Conservation (phyloP, 2,797 vertebrate genomes). For the Nannoperca australis region DNA sequence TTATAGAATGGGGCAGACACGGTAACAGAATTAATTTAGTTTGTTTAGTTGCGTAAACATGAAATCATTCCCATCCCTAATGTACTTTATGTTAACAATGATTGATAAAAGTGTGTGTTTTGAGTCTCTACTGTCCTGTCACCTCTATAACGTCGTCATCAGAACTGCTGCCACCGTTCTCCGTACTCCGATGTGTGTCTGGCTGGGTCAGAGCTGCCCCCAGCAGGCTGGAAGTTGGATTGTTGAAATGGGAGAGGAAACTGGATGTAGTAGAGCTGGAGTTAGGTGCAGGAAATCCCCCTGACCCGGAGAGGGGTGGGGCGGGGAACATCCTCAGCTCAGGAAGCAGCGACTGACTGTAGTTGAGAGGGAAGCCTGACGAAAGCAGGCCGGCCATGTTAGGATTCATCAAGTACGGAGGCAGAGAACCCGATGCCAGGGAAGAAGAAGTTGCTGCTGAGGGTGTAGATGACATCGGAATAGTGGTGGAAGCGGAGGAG, state of each 20-base stretch:
- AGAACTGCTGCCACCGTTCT: constrained; percentile 94
- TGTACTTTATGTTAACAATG: constrained; percentile 22
- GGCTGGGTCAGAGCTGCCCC: constrained; percentile 84
- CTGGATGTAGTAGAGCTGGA: constrained; percentile 77
- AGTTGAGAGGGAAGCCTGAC: constrained; percentile 91
- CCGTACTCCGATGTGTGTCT: constrained; percentile 87
- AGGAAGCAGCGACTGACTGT: constrained; percentile 92
- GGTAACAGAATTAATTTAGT: constrained; percentile 12
- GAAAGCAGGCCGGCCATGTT: constrained; percentile 91
- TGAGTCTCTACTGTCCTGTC: constrained; percentile 90
- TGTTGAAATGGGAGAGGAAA: constrained; percentile 90
- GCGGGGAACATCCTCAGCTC: constrained; percentile 92
- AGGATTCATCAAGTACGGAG: constrained; percentile 94
- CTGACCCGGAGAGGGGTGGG: constrained; percentile 87
- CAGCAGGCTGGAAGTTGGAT: constrained; percentile 88
- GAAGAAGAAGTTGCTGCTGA: constrained; percentile 87
- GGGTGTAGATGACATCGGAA: constrained; percentile 88
- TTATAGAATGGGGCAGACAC: neutral
- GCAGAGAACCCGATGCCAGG: constrained; percentile 88
- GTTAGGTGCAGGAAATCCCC: constrained; percentile 73
- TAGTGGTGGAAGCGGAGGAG: constrained; percentile 85
- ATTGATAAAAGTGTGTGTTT: constrained; percentile 9
- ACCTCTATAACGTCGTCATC: constrained; percentile 99
- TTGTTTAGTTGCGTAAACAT: constrained; percentile 19
- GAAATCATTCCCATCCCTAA: constrained; percentile 60